These are phyloP conservation scores for Melierax canorus DNA, from an alignment of 2,113 vertebrate genomes.

Conservation along the genomic window DNA sequence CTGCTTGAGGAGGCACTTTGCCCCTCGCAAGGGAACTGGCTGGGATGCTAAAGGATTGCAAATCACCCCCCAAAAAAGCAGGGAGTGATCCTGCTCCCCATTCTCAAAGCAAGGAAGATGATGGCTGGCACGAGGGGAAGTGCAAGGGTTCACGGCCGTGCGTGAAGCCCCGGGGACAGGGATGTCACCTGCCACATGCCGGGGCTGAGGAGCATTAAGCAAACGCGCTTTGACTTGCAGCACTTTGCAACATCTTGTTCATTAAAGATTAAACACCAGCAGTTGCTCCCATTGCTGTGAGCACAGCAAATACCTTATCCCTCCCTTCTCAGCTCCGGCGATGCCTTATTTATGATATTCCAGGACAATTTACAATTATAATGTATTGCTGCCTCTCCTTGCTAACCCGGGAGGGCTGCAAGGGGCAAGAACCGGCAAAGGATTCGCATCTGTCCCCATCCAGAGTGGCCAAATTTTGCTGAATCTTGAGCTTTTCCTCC, in stretches of 20 bases:
- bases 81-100: accelerated
- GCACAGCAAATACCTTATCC: neutral
- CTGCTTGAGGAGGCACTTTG: neutral
- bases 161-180: accelerated
- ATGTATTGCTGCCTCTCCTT: neutral
- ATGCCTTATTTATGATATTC: conserved; percentile 35
- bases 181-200: neutral
- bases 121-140: neutral
- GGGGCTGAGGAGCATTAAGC: neutral
- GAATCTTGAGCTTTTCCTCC: neutral
- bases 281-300: neutral
- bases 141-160: accelerated
- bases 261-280: conserved; percentile 49
- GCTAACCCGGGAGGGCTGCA: neutral
- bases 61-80: neutral
- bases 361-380: neutral
- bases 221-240: neutral
- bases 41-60: neutral
- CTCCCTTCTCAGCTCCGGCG: neutral
- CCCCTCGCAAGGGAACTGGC: neutral
- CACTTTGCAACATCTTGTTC: neutral
- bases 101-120: accelerated
- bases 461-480: neutral
- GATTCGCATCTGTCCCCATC: neutral
- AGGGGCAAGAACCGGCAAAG: neutral